Conservation (phyloP, 2,797 vertebrate species). For the Dromococcyx pavoninus region DNA sequence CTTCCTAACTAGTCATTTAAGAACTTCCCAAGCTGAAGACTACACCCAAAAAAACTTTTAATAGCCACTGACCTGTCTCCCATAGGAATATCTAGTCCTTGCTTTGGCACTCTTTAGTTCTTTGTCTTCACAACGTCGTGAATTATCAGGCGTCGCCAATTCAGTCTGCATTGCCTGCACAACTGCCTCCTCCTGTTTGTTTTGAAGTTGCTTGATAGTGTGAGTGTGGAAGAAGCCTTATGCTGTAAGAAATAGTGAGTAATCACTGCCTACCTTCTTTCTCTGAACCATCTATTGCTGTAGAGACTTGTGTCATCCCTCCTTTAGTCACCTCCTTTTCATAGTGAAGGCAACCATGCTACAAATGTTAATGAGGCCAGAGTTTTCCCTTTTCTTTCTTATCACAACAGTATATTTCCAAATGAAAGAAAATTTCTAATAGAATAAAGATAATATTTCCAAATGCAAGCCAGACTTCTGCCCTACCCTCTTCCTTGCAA, state of each 20-base stretch:
- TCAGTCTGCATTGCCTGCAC: background rate
- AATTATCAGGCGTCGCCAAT: background rate
- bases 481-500: background rate
- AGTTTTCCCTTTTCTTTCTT: background rate
- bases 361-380: background rate
- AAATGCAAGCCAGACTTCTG: background rate
- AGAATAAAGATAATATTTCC: background rate
- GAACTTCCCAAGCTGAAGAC: background rate
- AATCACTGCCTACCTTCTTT: slow-evolving; percentile 8
- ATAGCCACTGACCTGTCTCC: background rate
- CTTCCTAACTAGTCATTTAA: background rate
- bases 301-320: background rate
- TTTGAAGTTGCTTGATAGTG: background rate
- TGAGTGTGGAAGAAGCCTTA: background rate
- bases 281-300: background rate
- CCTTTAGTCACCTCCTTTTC: slow-evolving; percentile 1
- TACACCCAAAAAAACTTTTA: background rate
- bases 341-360: background rate
- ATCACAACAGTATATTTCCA: background rate
- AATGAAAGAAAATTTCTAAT: background rate
- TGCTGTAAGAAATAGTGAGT: background rate
- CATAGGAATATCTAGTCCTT: background rate
- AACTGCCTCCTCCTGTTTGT: background rate
- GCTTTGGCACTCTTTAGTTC: background rate
- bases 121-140: background rate